Percentiles rank a stretch among this genome's conserved stretches.
Evolutionary conservation across 2,797 vertebrate species (phyloP).

Genomic region (Notoglanidium macrostoma): DNA sequence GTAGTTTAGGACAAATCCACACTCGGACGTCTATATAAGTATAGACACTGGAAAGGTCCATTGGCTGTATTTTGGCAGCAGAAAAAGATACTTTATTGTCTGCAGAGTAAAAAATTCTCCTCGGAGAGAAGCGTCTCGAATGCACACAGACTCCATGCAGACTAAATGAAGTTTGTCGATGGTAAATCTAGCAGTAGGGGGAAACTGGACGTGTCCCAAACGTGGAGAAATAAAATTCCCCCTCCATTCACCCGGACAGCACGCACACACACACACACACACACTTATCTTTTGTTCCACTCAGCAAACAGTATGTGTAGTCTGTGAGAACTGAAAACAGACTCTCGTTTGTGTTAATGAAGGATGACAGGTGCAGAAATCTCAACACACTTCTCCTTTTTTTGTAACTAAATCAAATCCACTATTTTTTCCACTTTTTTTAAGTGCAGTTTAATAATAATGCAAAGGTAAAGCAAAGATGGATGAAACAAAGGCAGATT

Average conservation of each 20-base stretch:
- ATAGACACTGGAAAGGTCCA: neutral
- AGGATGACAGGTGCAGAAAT: conserved; percentile 37
- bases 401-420: neutral
- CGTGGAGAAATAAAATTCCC: conserved; percentile 17
- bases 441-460: neutral
- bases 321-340: conserved; percentile 43
- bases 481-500: too few species aligned
- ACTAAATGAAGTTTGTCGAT: conserved; percentile 66
- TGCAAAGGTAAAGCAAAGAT: neutral
- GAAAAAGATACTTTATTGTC: neutral
- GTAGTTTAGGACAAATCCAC: neutral
- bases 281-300: conserved; percentile 33
- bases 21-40: too few species aligned
- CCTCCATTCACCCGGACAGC: neutral
- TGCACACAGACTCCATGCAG: conserved; percentile 50
- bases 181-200: conserved; percentile 61
- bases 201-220: conserved; percentile 55
- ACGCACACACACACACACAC: conserved; percentile 12
- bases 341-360: conserved; percentile 18
- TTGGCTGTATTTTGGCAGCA: neutral
- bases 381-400: neutral
- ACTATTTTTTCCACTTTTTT: neutral
- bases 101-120: neutral
- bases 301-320: conserved; percentile 37
- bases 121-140: conserved; percentile 56